Evolutionary conservation across 1,140 invertebrate species (phyloP).

Genomic region (Ceratina calcarata): DNA sequence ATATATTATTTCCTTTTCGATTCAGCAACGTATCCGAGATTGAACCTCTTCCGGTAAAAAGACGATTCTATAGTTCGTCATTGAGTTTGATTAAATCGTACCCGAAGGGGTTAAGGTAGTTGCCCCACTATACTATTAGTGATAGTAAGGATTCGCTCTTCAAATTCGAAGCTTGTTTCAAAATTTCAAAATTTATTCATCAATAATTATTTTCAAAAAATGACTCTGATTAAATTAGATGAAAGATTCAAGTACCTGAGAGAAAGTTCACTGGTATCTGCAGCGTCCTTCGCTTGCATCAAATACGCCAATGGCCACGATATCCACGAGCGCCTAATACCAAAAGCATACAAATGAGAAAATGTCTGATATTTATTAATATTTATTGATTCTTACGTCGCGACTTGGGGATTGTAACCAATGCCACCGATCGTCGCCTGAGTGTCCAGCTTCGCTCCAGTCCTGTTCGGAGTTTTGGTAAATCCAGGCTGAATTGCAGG

Average conservation of each 20-base stretch:
- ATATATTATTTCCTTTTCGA: conserved; percentile 3
- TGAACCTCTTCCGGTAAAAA: no score
- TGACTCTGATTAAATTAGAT: not conserved
- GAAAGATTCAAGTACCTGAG: conserved; percentile 84
- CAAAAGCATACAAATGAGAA: conserved; percentile 6
- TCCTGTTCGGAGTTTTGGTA: conserved; percentile 78
- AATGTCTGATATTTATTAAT: not conserved
- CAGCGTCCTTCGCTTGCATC: conserved; percentile 87
- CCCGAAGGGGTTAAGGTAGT: no score
- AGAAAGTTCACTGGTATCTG: conserved; percentile 86
- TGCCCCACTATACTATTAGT: no score
- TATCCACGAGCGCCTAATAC: conserved; percentile 88
- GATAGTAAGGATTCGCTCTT: no score
- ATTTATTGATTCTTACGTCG: conserved; percentile 34
- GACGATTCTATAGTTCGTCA: no score
- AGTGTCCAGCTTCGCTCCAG: conserved; percentile 74
- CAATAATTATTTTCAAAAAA: no score
- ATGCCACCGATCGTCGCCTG: conserved; percentile 75
- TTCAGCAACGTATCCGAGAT: not conserved
- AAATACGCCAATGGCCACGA: conserved; percentile 94
- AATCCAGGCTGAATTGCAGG: conserved; percentile 89
- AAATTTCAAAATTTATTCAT: no score
- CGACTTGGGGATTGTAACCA: conserved; percentile 59
- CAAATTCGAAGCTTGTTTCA: no score
- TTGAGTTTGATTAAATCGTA: no score